Evolutionary conservation across 2,113 vertebrate genomes (phyloP).

Genomic region (Merops nubicus): DNA sequence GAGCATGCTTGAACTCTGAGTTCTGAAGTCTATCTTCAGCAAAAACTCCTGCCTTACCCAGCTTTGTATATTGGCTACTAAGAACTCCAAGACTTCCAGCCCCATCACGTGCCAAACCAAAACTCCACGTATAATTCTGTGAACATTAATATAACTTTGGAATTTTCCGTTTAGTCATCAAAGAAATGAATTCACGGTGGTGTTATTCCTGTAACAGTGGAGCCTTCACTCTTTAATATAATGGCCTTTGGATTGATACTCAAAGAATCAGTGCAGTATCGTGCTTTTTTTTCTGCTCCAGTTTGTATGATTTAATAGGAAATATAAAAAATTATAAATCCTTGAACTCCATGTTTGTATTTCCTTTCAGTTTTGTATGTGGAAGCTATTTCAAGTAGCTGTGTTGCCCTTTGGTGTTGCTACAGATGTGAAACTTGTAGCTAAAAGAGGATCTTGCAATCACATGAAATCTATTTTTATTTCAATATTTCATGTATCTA

Average conservation of each 20-base stretch:
- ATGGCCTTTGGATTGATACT: not conserved
- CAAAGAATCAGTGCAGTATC: not conserved
- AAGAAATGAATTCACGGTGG: not conserved
- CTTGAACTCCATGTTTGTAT: not conserved
- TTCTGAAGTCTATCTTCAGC: not conserved
- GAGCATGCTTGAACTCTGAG: not conserved
- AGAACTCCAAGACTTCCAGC: not conserved
- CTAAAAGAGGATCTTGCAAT: not conserved
- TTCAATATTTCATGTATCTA: not conserved
- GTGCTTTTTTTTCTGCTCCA: not conserved
- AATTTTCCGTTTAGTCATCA: not conserved
- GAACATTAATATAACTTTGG: not conserved
- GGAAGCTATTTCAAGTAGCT: not conserved
- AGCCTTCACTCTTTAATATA: not conserved
- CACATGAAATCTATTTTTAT: not conserved
- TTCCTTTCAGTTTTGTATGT: not conserved
- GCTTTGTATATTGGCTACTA: not conserved
- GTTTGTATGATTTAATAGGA: not conserved
- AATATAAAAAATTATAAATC: not conserved
- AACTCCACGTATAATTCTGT: not conserved
- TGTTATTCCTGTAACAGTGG: not conserved
- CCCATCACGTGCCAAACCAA: accelerated
- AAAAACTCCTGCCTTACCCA: not conserved
- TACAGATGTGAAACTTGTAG: not conserved
- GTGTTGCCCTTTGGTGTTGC: not conserved